Evolutionary conservation across 2,888 invertebrate genomes (phyloP).

Genomic region (Ochlodes sylvanus): DNA sequence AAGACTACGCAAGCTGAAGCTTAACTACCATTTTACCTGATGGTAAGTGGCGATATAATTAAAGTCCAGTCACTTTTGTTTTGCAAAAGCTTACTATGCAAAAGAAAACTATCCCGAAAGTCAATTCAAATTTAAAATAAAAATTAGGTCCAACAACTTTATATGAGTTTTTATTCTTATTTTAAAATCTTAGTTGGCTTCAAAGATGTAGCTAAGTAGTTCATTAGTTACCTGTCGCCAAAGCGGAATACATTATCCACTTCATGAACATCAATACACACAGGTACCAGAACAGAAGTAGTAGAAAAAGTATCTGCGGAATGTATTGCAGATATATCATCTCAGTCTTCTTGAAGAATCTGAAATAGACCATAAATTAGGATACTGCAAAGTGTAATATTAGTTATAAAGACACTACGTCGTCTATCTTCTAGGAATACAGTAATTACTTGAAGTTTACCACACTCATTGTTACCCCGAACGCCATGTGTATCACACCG

Average conservation of each 20-base stretch:
- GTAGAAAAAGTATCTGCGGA: constrained; percentile 88
- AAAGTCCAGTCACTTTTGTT: too few relatives aligned
- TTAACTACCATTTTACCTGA: too few relatives aligned
- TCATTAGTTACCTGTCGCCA: constrained; percentile 58
- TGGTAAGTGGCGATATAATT: too few relatives aligned
- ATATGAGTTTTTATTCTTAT: too few relatives aligned
- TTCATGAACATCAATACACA: constrained; percentile 88
- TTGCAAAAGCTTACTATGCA: too few relatives aligned
- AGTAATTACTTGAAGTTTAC: constrained; percentile 86
- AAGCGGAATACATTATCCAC: constrained; percentile 86
- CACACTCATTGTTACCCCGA: constrained; percentile 88
- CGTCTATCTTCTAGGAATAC: constrained; percentile 79
- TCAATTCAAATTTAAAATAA: too few relatives aligned
- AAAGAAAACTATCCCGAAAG: too few relatives aligned
- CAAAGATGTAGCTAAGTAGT: too few relatives aligned
- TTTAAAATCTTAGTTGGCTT: too few relatives aligned
- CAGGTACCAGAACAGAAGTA: constrained; percentile 88
- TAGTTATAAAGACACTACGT: constrained; percentile 49
- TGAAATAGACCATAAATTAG: constrained; percentile 54
- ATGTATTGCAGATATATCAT: constrained; percentile 87
- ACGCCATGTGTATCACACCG: constrained; percentile 90
- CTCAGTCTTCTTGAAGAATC: constrained; percentile 77
- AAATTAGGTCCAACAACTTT: not conserved
- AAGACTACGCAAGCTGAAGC: too few relatives aligned
- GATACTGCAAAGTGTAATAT: constrained; percentile 40